Base-by-base conservation (phyloP, 2,113 vertebrate species). In the Datnioides undecimradiatus region DNA sequence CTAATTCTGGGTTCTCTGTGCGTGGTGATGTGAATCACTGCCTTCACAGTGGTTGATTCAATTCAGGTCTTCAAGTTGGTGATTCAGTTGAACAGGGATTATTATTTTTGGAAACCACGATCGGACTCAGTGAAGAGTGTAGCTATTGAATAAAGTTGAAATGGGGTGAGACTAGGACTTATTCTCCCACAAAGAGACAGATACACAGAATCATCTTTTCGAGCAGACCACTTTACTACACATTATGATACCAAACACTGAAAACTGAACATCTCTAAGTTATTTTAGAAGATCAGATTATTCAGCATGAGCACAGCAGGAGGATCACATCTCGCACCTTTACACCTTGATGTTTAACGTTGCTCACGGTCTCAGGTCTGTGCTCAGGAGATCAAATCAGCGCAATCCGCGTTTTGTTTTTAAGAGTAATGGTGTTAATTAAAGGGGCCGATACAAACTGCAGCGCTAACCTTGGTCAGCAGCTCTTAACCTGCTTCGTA, bases 11-110 rank as follows among this genome's bases (percentile, higher is more conserved):
- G 79, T 41, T 43, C 25, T 54, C 3, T 63, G 34, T 60, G 73
- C 31, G 66, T 68, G 60, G 55, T 55, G 1, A 51, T 51, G 55
- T 85, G 71, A 76, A 76, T 85, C 86, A 82, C 57, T 62, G 51
- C 14, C 58, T 75, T 55, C 23, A 58, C 73, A 33, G 66, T 21
- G 59, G 45, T 82, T 59, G 57, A 73, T 40, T 85, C 29, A 25
- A 7, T 60, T 64, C 45, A 63, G 8, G 31, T 43, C 17, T 72
- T 58, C 48, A 27, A 62, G 69, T 59, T 21, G 49, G 13, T 73
- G 79, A 73, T 77, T 88, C 83, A 77, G 54, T 51, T 59, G 31
- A 40, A 8, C 45, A 9, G 45, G 23, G 25, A 67, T 59, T 27
- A 49, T 65, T 83, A 80, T 64, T 71, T 76, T 62, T 80, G 76